Conservation (phyloP, 1,140 invertebrate genomes). For the Teleopsis dalmanni region DNA sequence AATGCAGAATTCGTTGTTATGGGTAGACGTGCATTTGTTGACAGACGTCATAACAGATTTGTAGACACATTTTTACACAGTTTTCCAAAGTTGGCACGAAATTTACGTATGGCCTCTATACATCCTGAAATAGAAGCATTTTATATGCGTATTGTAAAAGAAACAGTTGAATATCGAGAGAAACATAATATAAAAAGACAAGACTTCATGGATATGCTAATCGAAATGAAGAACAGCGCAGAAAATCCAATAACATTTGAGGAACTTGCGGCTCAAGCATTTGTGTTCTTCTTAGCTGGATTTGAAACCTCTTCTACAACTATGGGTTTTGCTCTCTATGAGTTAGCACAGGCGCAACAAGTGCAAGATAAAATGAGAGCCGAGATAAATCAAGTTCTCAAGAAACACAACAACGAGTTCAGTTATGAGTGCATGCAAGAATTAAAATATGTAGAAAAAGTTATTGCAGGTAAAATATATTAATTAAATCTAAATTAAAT, state of each 20-base stretch:
- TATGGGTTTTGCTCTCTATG: conserved; percentile 49
- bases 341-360: conserved; percentile 53
- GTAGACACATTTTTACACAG: conserved; percentile 29
- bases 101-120: conserved; percentile 22
- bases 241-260: conserved; percentile 21
- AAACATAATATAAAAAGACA: conserved; percentile 44
- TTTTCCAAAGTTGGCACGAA: conserved; percentile 24
- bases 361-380: conserved; percentile 51
- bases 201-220: conserved; percentile 51
- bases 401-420: conserved; percentile 43
- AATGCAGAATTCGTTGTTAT: conserved; percentile 48
- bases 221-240: conserved; percentile 38
- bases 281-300: conserved; percentile 51
- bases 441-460: conserved; percentile 48
- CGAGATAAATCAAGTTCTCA: conserved; percentile 49
- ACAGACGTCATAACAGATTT: conserved; percentile 20
- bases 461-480: conserved; percentile 39
- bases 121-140: conserved; percentile 46
- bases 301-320: conserved; percentile 58
- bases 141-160: conserved; percentile 45
- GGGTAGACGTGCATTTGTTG: conserved; percentile 32
- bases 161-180: conserved; percentile 47
- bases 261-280: conserved; percentile 40
- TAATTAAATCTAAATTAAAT: conserved; percentile 28
- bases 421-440: conserved; percentile 48